Base-by-base conservation (phyloP, 2,888 invertebrate species). In the Apodemia duryi region DNA sequence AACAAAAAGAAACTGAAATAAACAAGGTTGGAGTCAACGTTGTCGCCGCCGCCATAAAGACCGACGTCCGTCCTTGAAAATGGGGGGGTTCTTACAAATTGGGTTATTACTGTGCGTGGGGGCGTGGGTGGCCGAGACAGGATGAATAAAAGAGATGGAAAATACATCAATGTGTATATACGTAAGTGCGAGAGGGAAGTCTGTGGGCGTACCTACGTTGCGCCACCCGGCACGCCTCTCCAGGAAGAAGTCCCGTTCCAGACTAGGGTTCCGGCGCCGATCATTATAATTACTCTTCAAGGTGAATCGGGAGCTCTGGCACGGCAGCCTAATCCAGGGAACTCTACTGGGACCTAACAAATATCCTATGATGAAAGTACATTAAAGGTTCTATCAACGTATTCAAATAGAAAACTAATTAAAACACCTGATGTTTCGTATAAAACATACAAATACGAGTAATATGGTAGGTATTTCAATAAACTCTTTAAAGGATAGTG, bases 41-140 rank as follows among this genome's bases (percentile, higher is more conserved):
- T 88, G 90, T 85, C 90, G 90, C 85, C 90, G 88, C 88, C 88
- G 88, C 91, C 89, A 86, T 91, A 88, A 87, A 91, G 91, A 90
- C 88, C 91, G 91, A 88, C 91, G 91, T 87, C 90, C 92, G 92
- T 91, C 92, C 92, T 92, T 92, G 92, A 91, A 88, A 91, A 86
- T 79, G 84, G 88, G 89, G 92, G 90, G 91, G 91, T 86, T 90
- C 91, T 89, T 90, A 91, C 92, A 92, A 92, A 92, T 92, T 92
- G 92, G 92, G 92, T 92, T 92, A 92, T 91, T 91, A 91, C 86
- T 79, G 86, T 82, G 86, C 78, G 85, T 84, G 84, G 83, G 82
- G 88, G 86, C 79, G 83, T 82, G 84, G 86, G 85, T 84, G 84
- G 81, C 71, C 80, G 85, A 80, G 85, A 81, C 84, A 85, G 85